Evolutionary conservation across 2,797 vertebrate species (phyloP).

Genomic region (Microctenopoma stevenorrisi): DNA sequence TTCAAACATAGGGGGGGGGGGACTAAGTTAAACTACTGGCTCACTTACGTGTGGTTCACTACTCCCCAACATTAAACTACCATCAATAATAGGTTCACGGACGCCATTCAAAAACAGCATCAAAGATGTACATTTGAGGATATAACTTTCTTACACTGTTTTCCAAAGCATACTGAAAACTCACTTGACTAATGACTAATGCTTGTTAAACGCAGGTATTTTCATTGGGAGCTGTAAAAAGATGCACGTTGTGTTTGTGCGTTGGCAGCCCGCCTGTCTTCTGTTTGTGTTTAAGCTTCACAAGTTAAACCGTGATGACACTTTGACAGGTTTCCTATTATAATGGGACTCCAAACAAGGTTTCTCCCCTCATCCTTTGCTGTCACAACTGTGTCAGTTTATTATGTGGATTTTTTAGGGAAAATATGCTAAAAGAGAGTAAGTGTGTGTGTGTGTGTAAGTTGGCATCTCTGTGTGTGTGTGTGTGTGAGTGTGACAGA

Average conservation of each 20-base stretch:
- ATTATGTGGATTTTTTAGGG: slow-evolving; percentile 52
- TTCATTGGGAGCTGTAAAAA: not conserved
- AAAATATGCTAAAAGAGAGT: slow-evolving; percentile 33
- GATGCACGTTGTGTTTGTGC: slow-evolving; percentile 9
- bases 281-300: slow-evolving; percentile 67
- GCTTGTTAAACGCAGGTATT: not conserved
- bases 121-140: too few species aligned
- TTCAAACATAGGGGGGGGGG: too few species aligned
- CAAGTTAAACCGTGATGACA: slow-evolving; percentile 71
- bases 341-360: slow-evolving; percentile 72
- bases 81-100: too few species aligned
- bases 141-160: too few species aligned
- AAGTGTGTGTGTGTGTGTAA: slow-evolving; percentile 12
- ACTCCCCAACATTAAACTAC: too few species aligned
- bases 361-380: slow-evolving; percentile 65
- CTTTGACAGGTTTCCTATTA: slow-evolving; percentile 75
- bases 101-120: too few species aligned
- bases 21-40: too few species aligned
- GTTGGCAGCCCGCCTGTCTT: slow-evolving; percentile 58
- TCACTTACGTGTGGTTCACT: too few species aligned
- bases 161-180: not conserved
- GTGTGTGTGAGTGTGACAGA: slow-evolving; percentile 55
- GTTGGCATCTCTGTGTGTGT: slow-evolving; percentile 17
- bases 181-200: not conserved
- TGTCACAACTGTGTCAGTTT: slow-evolving; percentile 72